phyloP scores from a whole-genome alignment of 2,888 invertebrate genomes.

The Acleris cristana region DNA sequence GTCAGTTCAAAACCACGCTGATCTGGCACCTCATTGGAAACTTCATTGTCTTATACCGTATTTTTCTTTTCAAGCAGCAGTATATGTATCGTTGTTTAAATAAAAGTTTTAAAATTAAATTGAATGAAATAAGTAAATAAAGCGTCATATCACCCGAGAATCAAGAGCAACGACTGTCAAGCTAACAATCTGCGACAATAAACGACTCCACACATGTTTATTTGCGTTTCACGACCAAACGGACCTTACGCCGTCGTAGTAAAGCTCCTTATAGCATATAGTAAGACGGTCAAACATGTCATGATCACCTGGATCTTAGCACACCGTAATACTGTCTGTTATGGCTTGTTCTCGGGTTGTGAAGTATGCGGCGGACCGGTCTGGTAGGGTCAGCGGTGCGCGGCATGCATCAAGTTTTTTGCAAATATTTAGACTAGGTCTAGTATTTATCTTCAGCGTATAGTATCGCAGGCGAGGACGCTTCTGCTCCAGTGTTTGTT shows the following conservation, averaged over 20 bases:
- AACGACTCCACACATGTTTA: constrained; percentile 7
- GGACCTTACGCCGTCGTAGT: background rate
- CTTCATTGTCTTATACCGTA: too few species aligned
- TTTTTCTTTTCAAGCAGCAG: too few species aligned
- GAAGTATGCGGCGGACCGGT: constrained; percentile 7
- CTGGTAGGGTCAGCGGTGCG: constrained; percentile 3
- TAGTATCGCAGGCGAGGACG: background rate
- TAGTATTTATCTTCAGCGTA: constrained; percentile 19
- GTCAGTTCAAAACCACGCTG: too few species aligned
- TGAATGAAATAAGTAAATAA: too few species aligned
- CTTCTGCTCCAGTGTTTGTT: too few species aligned
- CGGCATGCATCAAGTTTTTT: constrained; percentile 33
- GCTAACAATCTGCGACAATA: constrained; percentile 14
- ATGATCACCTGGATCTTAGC: too few species aligned
- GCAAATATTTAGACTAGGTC: constrained; percentile 33
- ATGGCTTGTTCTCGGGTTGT: background rate
- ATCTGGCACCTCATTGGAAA: too few species aligned
- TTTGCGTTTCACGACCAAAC: background rate
- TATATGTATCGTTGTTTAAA: too few species aligned
- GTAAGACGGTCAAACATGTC: background rate
- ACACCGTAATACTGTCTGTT: background rate
- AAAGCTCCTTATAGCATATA: background rate
- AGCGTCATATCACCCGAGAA: too few species aligned
- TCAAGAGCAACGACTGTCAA: constrained; percentile 4
- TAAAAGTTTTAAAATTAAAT: too few species aligned